Percentiles rank a stretch among this genome's conserved stretches.
These are phyloP conservation scores for Catostomus latipinnis DNA, from an alignment of 2,797 vertebrate genomes.

Conservation along the genomic window DNA sequence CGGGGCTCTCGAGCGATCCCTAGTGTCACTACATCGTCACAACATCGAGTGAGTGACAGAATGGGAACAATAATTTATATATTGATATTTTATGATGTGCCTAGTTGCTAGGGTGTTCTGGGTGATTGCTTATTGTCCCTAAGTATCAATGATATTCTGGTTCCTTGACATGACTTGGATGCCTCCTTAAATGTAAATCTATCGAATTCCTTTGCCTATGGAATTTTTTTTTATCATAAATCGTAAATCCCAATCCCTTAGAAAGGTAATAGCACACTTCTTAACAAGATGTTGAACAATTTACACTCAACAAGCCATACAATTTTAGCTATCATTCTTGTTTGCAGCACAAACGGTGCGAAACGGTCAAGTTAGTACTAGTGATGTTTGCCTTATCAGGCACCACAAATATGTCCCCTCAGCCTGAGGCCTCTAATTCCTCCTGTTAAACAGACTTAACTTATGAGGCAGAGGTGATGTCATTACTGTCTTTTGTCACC, in stretches of 20 bases:
- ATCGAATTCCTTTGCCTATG: too few species aligned
- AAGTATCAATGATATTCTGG: too few species aligned
- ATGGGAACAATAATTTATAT: too few species aligned
- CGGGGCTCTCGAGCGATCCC: too few species aligned
- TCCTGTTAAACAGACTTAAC: conserved; percentile 42
- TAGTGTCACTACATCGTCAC: too few species aligned
- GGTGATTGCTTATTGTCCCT: too few species aligned
- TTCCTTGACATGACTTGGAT: too few species aligned
- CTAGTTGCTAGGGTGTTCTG: too few species aligned
- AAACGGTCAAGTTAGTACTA: not conserved
- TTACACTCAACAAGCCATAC: not conserved
- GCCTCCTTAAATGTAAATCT: too few species aligned
- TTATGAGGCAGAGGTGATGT: conserved; percentile 66
- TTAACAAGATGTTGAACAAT: not conserved
- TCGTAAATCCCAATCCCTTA: too few species aligned
- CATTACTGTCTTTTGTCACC: conserved; percentile 63
- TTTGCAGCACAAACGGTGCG: not conserved
- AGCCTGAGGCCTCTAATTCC: conserved; percentile 51
- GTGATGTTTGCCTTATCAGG: not conserved
- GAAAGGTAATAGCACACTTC: not conserved
- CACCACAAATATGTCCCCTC: not conserved
- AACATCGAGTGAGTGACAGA: too few species aligned
- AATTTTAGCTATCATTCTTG: not conserved
- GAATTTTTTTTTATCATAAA: too few species aligned
- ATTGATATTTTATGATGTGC: conserved; percentile 3